Base-by-base conservation (phyloP, 2,888 invertebrate genomes). In the Callinectes sapidus region DNA sequence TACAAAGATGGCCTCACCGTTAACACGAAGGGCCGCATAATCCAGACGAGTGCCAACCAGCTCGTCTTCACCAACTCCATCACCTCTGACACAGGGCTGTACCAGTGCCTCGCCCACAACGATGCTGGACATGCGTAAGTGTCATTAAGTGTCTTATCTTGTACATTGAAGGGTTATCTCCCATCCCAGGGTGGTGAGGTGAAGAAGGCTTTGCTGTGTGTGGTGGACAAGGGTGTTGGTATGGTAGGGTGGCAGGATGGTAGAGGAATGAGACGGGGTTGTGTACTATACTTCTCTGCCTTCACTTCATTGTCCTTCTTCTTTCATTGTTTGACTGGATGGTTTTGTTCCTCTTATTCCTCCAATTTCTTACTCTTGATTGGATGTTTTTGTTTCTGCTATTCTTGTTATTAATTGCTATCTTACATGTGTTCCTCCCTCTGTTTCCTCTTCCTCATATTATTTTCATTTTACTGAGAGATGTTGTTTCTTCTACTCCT, bases 111-210 rank as follows among this genome's bases (percentile, higher is more conserved):
- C 66, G 92, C 91, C 61, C 66, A 90, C 90, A 94, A 94, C 86
- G 89, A 92, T 18, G 94, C 93, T 23, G 94, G 94, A 91, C 92
- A 93, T 89, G 93, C 92, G 94, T 94, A 89, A 92, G 94, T 71
- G 71, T 91, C 18, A 13, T 87, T 16, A 48, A 48, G 23, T 87
- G 14, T n/a, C n/a, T n/a, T n/a, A n/a, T n/a, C n/a, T n/a, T n/a
- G n/a, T n/a, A n/a, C n/a, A n/a, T n/a, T n/a, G n/a, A n/a, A n/a
- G n/a, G n/a, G n/a, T n/a, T n/a, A n/a, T n/a, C n/a, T n/a, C n/a
- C n/a, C n/a, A n/a, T n/a, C n/a, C n/a, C n/a, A n/a, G n/a, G n/a
- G n/a, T n/a, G n/a, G n/a, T n/a, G n/a, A n/a, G n/a, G n/a, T n/a
- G n/a, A n/a, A n/a, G n/a, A n/a, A n/a, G n/a, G n/a, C n/a, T n/a